These are phyloP conservation scores for Spodoptera frugiperda DNA, from an alignment of 1,140 invertebrate species.

Conservation along the genomic window DNA sequence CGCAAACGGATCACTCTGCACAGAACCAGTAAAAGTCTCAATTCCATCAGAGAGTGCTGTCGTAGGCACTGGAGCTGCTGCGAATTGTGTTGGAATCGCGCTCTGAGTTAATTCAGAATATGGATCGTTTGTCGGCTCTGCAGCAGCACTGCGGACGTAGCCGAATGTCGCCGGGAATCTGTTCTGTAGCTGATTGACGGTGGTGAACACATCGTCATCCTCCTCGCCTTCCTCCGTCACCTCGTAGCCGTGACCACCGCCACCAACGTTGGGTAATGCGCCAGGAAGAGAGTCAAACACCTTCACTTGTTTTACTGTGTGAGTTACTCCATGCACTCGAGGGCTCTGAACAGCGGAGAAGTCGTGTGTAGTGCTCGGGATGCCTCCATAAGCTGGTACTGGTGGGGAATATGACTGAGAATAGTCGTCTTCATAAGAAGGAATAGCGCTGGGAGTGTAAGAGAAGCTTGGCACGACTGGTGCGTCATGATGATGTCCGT, in stretches of 20 bases:
- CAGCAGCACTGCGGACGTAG: slow-evolving; percentile 65
- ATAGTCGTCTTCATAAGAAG: slow-evolving; percentile 67
- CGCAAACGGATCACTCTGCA: slow-evolving; percentile 56
- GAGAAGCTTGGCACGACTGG: slow-evolving; percentile 60
- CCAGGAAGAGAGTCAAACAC: slow-evolving; percentile 78
- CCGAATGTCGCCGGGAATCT: slow-evolving; percentile 67
- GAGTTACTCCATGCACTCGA: slow-evolving; percentile 70
- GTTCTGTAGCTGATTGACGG: slow-evolving; percentile 71
- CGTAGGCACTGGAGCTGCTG: slow-evolving; percentile 57
- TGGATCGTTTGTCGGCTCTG: slow-evolving; percentile 55
- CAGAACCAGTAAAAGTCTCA: slow-evolving; percentile 60
- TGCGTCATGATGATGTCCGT: slow-evolving; percentile 65
- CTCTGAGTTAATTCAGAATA: slow-evolving; percentile 61
- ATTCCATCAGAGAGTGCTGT: slow-evolving; percentile 56
- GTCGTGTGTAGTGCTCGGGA: slow-evolving; percentile 41
- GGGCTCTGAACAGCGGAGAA: slow-evolving; percentile 52
- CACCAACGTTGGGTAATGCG: slow-evolving; percentile 55
- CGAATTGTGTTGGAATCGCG: slow-evolving; percentile 62
- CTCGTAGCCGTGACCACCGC: slow-evolving; percentile 67
- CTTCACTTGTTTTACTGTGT: slow-evolving; percentile 79
- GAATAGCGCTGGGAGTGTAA: slow-evolving; percentile 59
- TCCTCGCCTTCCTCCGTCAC: slow-evolving; percentile 80
- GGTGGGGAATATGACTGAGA: slow-evolving; percentile 62
- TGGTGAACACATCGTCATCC: slow-evolving; percentile 74
- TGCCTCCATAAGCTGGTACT: slow-evolving; percentile 56